phyloP scores from a whole-genome alignment of 2,888 invertebrate genomes.

The Acanthosepion esculentum region DNA sequence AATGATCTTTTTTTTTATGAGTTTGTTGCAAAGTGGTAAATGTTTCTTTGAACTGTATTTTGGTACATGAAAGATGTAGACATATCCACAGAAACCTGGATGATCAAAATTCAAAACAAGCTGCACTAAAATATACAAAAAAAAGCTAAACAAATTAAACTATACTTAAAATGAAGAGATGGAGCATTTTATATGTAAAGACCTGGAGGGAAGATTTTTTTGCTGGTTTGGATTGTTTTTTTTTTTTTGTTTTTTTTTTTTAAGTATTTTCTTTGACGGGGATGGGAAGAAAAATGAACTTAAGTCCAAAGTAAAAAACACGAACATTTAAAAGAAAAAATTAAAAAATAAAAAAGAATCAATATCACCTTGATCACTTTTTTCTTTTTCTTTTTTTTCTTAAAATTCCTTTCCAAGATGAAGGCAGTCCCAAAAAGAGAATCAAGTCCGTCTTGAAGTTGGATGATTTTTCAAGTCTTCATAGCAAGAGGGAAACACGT shows the following conservation, averaged over 20 bases:
- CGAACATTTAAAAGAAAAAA: constrained; percentile 23
- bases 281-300: neutral
- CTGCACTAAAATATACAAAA: constrained; percentile 33
- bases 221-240: too few relatives aligned
- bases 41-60: neutral
- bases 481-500: neutral
- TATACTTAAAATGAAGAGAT: neutral
- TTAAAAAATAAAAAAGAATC: constrained; percentile 33
- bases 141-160: neutral
- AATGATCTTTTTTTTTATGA: neutral
- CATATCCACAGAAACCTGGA: constrained; percentile 16
- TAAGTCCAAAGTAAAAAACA: neutral
- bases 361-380: constrained; percentile 33
- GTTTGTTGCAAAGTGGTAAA: neutral
- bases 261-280: neutral
- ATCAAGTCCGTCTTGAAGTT: constrained; percentile 17
- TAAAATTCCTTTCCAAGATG: constrained; percentile 33
- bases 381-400: constrained; percentile 12
- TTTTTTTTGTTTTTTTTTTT: too few relatives aligned
- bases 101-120: neutral
- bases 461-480: neutral
- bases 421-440: neutral
- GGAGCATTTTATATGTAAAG: neutral
- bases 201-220: neutral
- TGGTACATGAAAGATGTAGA: constrained; percentile 1